Conservation (phyloP, 2,888 invertebrate species). For the Drosophila testacea region DNA sequence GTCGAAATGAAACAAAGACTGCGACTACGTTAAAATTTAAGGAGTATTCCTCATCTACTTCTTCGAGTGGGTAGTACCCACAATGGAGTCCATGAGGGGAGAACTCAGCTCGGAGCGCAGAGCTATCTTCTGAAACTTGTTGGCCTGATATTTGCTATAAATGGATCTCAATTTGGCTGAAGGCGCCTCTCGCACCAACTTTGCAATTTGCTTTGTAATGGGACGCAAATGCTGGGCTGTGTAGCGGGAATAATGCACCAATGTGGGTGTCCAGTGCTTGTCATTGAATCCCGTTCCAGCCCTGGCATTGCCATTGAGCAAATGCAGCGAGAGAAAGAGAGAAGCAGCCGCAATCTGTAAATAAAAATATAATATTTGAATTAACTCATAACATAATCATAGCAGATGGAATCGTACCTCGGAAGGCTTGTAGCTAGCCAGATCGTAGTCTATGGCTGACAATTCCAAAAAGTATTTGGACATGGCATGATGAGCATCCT, state of each 20-base stretch:
- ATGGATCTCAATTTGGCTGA: constrained; percentile 90
- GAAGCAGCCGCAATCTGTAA: constrained; percentile 84
- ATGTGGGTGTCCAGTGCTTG: constrained; percentile 90
- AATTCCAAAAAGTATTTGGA: constrained; percentile 97
- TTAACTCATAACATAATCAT: too few relatives aligned
- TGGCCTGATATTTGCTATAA: constrained; percentile 88
- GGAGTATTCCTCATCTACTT: constrained; percentile 33
- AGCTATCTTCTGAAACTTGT: constrained; percentile 89
- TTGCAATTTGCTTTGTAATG: constrained; percentile 89
- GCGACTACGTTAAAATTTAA: constrained; percentile 11
- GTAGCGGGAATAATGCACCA: constrained; percentile 92
- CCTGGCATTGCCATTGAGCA: constrained; percentile 79
- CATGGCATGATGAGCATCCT: constrained; percentile 90
- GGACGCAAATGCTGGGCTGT: constrained; percentile 89
- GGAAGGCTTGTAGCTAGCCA: constrained; percentile 93
- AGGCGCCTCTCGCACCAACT: constrained; percentile 89
- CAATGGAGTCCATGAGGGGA: constrained; percentile 79
- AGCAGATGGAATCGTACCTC: constrained; percentile 87
- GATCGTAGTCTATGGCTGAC: constrained; percentile 91
- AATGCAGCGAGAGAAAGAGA: constrained; percentile 81
- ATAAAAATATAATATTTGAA: too few relatives aligned
- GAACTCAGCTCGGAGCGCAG: constrained; percentile 87
- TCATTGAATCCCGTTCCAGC: constrained; percentile 73
- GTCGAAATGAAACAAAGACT: constrained; percentile 29
- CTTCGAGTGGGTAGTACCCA: constrained; percentile 43